These are phyloP conservation scores for Lampris megalopsis DNA, from an alignment of 2,113 vertebrate genomes.

Conservation along the genomic window DNA sequence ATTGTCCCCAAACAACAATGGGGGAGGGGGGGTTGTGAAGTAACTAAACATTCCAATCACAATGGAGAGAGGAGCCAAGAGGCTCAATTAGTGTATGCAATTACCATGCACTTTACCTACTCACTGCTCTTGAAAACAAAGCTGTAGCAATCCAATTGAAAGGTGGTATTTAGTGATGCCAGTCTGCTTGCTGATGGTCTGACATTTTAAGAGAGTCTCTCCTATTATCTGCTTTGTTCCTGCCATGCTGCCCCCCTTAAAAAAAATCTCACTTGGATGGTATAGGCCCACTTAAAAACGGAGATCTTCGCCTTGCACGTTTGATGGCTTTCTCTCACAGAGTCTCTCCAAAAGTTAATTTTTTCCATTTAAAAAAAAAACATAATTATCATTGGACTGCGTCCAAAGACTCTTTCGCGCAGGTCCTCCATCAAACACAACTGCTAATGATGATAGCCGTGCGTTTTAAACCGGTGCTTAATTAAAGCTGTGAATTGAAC, in stretches of 20 bases:
- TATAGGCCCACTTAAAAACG: neutral
- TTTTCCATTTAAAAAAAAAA: too few species aligned
- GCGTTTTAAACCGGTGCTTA: too few species aligned
- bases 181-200: conserved; percentile 10
- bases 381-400: too few species aligned
- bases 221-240: conserved; percentile 60
- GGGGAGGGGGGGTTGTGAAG: conserved; percentile 60
- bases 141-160: conserved; percentile 38
- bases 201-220: conserved; percentile 63
- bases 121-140: conserved; percentile 51
- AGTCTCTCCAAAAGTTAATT: too few species aligned
- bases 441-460: too few species aligned
- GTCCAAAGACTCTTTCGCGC: too few species aligned
- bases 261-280: conserved; percentile 50
- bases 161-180: conserved; percentile 20
- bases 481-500: conserved; percentile 2
- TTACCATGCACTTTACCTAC: conserved; percentile 49
- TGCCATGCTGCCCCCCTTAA: conserved; percentile 37
- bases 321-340: conserved; percentile 10
- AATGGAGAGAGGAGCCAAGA: conserved; percentile 64
- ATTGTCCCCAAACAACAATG: conserved; percentile 77
- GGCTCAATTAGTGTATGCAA: conserved; percentile 75
- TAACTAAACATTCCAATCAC: conserved; percentile 80
- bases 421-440: too few species aligned
- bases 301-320: conserved; percentile 25